Evolutionary conservation across 2,113 vertebrate genomes (phyloP).

Genomic region (Passer domesticus): DNA sequence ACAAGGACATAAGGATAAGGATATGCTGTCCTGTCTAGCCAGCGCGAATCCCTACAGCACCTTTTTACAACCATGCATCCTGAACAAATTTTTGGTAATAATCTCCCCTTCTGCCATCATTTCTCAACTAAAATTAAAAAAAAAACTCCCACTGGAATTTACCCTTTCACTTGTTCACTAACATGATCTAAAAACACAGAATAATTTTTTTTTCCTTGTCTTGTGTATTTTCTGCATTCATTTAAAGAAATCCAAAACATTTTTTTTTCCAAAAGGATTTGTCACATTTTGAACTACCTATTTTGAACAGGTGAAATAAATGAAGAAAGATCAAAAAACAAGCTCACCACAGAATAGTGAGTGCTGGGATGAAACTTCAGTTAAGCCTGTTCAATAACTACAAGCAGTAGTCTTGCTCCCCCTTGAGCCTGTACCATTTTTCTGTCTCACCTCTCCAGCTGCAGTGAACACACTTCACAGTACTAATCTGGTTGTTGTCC

Average conservation of each 20-base stretch:
- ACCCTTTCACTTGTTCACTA: not conserved
- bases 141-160: not conserved
- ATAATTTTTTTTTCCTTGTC: not conserved
- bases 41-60: not conserved
- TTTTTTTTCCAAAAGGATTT: not conserved
- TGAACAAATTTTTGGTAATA: not conserved
- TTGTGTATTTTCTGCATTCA: not conserved
- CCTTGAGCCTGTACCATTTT: not conserved
- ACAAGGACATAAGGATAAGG: not conserved
- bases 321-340: not conserved
- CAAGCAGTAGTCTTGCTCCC: constrained; percentile 25
- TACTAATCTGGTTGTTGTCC: not conserved
- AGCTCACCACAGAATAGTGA: not conserved
- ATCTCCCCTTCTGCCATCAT: not conserved
- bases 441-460: not conserved
- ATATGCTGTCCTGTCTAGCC: not conserved
- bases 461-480: not conserved
- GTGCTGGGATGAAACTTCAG: not conserved
- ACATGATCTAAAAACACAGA: not conserved
- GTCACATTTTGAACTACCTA: not conserved
- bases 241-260: not conserved
- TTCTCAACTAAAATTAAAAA: not conserved
- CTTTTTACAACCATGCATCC: fast-evolving
- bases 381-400: not conserved
- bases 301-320: not conserved